A percentile compares a stretch with the other conserved stretches of the same genome.
These are phyloP conservation scores for Caenorhabditis afra DNA, from an alignment of 2,888 invertebrate genomes.

Conservation along the genomic window DNA sequence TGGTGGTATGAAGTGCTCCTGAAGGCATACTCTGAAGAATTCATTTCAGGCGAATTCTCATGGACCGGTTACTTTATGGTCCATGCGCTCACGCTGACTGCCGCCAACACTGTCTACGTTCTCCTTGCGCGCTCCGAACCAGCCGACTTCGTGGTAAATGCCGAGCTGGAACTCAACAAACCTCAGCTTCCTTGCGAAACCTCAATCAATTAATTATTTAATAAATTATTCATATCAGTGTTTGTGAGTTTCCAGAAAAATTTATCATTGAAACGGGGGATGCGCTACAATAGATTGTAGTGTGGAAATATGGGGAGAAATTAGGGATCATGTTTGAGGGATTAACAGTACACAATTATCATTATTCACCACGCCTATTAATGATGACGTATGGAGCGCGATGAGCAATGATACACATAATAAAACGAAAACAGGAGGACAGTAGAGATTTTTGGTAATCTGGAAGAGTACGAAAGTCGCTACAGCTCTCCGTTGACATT, in stretches of 20 bases:
- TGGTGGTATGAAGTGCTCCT: constrained; percentile 22
- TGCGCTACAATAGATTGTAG: constrained; percentile 52
- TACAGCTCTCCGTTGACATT: constrained; percentile 24
- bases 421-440: constrained; percentile 31
- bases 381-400: not conserved
- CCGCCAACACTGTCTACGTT: constrained; percentile 53
- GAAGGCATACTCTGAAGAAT: not conserved
- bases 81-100: constrained; percentile 50
- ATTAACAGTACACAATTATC: constrained; percentile 27
- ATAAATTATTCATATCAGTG: constrained; percentile 61
- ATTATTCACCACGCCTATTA: constrained; percentile 15
- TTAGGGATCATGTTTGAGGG: not conserved
- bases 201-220: constrained; percentile 49
- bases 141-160: constrained; percentile 51
- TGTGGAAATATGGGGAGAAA: constrained; percentile 11
- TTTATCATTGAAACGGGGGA: constrained; percentile 38
- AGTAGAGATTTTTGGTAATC: constrained; percentile 37
- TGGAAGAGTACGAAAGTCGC: constrained; percentile 26
- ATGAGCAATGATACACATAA: constrained; percentile 33
- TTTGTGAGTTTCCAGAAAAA: constrained; percentile 28
- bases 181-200: constrained; percentile 56
- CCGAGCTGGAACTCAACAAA: constrained; percentile 52
- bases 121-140: constrained; percentile 54
- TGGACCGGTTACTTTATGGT: constrained; percentile 55
- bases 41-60: constrained; percentile 48